phyloP scores from a whole-genome alignment of 2,888 invertebrate genomes.

The Cephus pygmeus region DNA sequence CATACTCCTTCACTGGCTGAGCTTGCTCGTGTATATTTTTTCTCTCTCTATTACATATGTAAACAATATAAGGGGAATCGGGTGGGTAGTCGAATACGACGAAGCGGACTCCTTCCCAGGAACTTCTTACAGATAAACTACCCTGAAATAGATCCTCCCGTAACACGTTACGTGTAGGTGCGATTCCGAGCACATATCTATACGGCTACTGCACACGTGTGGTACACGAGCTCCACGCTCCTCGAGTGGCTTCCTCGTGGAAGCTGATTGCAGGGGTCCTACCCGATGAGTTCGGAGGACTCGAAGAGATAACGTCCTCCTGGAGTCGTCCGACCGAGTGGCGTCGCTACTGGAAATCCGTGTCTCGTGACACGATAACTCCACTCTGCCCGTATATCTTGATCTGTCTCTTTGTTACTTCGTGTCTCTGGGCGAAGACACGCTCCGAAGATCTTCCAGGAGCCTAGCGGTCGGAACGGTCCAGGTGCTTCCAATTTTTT shows the following conservation, averaged over 20 bases:
- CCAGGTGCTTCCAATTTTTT: background rate
- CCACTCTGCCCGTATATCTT: background rate
- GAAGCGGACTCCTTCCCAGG: conserved; percentile 45
- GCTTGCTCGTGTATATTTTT: background rate
- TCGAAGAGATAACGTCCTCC: background rate
- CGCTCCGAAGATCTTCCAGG: background rate
- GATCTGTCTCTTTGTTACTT: background rate
- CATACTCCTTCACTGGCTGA: background rate
- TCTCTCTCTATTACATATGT: background rate
- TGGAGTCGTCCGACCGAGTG: background rate
- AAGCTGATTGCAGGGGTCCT: background rate
- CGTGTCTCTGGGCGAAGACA: background rate
- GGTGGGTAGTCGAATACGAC: conserved; percentile 2
- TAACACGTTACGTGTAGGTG: background rate
- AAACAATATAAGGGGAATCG: background rate
- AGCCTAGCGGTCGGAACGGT: background rate
- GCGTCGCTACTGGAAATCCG: background rate
- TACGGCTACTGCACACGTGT: background rate
- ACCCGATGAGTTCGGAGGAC: background rate
- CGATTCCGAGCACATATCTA: background rate
- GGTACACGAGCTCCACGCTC: background rate
- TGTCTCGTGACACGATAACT: background rate
- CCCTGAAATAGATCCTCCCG: conserved; percentile 43
- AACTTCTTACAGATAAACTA: conserved; percentile 45
- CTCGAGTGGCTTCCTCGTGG: background rate